Base-by-base conservation (phyloP, 2,888 invertebrate species). In the Crocallis elinguaria region DNA sequence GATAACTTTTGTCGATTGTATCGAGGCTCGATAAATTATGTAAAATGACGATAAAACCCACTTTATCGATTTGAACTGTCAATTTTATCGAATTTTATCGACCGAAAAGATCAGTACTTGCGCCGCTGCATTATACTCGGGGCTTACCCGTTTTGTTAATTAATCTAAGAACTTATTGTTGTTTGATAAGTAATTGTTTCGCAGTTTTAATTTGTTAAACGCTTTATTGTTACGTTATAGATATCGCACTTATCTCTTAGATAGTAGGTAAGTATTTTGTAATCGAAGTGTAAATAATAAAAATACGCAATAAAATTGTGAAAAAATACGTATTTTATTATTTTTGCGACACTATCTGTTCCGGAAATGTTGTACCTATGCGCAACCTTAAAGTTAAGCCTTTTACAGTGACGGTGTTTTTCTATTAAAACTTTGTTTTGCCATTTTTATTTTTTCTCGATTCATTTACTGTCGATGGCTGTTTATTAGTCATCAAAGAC, bases 301-400 rank as follows among this genome's bases (percentile, higher is more conserved):
- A 62, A 46, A 33, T 46, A 61, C 53, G 53, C 64, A 68, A 66
- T 66, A 45, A 39, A 63, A 62, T 66, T 66, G 61, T 66, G 57
- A 48, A 38, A 57, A 21, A 54, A 52, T 48, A 50, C 45, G 38
- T 43, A 27, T 17, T 49, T 36, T 61, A 25, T 62, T 55, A 42
- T 48, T 48, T 21, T 37, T 42, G 2, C 39, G 9, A 27, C 43
- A 13, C 14, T 44, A 44, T 45, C 52, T 30, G 19, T 33, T 44
- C 21, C 33, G 5, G 39, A 8, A 21, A 36, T 41, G 12, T 42
- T 32, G 25, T 32, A 27, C 37, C 27, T 29, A 29, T 23, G 16
- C 35, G 23, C 46, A 38, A 51, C 38, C 33, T 53, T 53, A 25
- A 23, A 27, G 38, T 9, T 33, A 45, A 25, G 9, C 25, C 12